phyloP scores from a whole-genome alignment of 2,888 invertebrate species.

The Apamea monoglypha region DNA sequence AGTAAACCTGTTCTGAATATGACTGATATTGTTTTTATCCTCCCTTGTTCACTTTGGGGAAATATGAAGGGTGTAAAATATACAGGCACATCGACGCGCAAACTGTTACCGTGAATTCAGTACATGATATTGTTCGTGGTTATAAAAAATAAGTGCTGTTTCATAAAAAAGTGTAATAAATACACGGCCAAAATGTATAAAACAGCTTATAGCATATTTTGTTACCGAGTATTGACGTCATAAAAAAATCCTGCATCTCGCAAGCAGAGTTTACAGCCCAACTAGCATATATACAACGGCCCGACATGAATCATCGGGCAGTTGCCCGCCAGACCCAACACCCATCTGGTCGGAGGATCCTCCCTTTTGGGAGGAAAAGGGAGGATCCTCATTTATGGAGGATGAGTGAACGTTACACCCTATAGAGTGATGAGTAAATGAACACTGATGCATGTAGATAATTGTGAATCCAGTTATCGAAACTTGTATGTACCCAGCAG shows the following conservation, averaged over 20 bases:
- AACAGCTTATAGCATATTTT: neutral
- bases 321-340: too few relatives aligned
- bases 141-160: neutral
- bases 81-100: too few relatives aligned
- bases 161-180: neutral
- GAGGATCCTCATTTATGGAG: too few relatives aligned
- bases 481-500: neutral
- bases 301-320: too few relatives aligned
- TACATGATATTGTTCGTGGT: neutral
- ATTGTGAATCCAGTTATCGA: neutral
- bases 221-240: neutral
- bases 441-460: neutral
- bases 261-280: too few relatives aligned
- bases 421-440: neutral
- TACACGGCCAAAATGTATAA: neutral
- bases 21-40: neutral
- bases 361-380: too few relatives aligned
- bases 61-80: neutral
- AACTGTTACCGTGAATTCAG: too few relatives aligned
- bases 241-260: too few relatives aligned
- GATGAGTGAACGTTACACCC: too few relatives aligned
- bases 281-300: too few relatives aligned
- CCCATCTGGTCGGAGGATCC: too few relatives aligned
- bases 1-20: neutral
- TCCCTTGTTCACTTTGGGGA: neutral